Conservation (phyloP, 2,888 invertebrate genomes). For the Cheilosia vulpina region DNA sequence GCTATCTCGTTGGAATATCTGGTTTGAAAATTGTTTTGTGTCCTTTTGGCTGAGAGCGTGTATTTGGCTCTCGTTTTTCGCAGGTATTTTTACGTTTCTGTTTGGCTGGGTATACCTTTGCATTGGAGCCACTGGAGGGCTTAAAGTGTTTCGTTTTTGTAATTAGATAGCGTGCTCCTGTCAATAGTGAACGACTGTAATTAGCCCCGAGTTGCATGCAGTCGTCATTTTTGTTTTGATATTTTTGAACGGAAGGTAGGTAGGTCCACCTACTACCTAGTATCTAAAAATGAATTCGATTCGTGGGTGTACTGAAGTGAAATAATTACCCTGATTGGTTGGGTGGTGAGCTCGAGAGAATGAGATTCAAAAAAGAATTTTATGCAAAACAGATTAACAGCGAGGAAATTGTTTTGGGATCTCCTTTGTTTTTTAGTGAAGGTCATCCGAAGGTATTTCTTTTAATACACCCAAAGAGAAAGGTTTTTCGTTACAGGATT, state of each 20-base stretch:
- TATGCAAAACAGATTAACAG: constrained; percentile 5
- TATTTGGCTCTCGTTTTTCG: constrained; percentile 17
- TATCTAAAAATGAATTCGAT: constrained; percentile 17
- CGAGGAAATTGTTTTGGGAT: background rate
- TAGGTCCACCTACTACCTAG: background rate
- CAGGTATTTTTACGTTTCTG: background rate
- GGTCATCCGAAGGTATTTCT: too few relatives aligned
- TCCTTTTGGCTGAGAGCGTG: constrained; percentile 11
- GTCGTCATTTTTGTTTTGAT: constrained; percentile 15
- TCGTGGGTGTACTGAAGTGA: constrained; percentile 11
- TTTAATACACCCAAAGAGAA: background rate
- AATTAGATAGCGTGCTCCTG: constrained; percentile 67
- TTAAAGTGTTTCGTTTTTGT: constrained; percentile 57
- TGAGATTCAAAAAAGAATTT: constrained; percentile 22
- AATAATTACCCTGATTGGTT: constrained; percentile 19
- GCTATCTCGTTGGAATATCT: constrained; percentile 53
- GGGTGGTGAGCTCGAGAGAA: background rate
- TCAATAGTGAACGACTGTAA: constrained; percentile 50
- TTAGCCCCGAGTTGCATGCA: constrained; percentile 57
- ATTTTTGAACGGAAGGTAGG: background rate
- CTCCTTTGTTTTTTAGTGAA: background rate
- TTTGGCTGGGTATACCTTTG: constrained; percentile 22
- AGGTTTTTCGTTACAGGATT: background rate
- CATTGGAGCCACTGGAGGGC: constrained; percentile 26
- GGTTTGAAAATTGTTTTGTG: constrained; percentile 50